A percentile compares a stretch with the other conserved stretches of the same genome.
Evolutionary conservation across 2,888 invertebrate species (phyloP).

Genomic region (Opisthograptis luteolata): DNA sequence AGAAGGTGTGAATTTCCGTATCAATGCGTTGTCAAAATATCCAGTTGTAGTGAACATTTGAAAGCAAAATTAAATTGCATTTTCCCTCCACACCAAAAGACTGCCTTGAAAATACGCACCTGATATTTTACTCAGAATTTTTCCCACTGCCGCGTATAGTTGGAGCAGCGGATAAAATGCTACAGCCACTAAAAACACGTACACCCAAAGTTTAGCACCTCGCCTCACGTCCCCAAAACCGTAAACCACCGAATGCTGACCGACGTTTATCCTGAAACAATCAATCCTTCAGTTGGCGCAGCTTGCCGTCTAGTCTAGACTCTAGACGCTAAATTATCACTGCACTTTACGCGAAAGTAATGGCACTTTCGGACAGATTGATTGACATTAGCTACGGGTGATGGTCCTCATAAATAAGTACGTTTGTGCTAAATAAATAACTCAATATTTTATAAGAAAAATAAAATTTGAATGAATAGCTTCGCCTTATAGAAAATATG

Average conservation of each 20-base stretch:
- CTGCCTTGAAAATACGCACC: conserved; percentile 51
- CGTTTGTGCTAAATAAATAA: background rate
- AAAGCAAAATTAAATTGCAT: too few species aligned
- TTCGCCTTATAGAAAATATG: too few species aligned
- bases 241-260: conserved; percentile 55
- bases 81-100: too few species aligned
- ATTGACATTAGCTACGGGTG: conserved; percentile 19
- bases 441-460: background rate
- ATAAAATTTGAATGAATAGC: too few species aligned
- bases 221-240: conserved; percentile 73
- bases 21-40: background rate
- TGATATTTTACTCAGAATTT: conserved; percentile 47
- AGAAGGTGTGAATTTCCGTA: background rate
- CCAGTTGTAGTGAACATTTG: too few species aligned
- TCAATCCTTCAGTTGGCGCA: conserved; percentile 26
- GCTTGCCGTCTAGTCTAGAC: conserved; percentile 36
- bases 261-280: conserved; percentile 66
- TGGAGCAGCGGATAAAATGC: conserved; percentile 62
- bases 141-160: conserved; percentile 53
- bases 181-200: conserved; percentile 58
- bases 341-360: conserved; percentile 24
- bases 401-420: conserved; percentile 13
- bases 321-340: conserved; percentile 27
- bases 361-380: conserved; percentile 15
- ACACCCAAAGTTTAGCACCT: conserved; percentile 67